Evolutionary conservation across 2,888 invertebrate genomes (phyloP).

Genomic region (Drosophila subquinaria): DNA sequence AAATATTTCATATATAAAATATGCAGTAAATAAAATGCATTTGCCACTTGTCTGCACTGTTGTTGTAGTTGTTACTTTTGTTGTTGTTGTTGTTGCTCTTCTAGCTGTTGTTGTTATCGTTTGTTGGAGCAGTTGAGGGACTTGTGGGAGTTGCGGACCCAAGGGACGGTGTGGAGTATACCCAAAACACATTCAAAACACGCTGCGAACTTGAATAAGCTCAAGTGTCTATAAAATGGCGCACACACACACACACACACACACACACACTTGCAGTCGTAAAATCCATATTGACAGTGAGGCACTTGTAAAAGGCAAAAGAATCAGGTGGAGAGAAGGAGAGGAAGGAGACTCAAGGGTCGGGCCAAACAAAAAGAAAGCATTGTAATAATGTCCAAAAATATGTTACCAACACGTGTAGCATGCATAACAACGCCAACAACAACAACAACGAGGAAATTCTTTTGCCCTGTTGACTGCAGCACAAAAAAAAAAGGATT

Average conservation of each 20-base stretch:
- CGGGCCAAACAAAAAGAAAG: constrained; percentile 50
- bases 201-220: constrained; percentile 73
- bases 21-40: constrained; percentile 75
- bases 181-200: constrained; percentile 71
- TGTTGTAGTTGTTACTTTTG: constrained; percentile 1
- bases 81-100: constrained; percentile 4
- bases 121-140: constrained; percentile 1
- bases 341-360: constrained; percentile 16
- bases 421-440: constrained; percentile 48
- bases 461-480: constrained; percentile 59
- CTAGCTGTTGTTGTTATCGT: constrained; percentile 20
- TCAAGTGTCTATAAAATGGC: constrained; percentile 72
- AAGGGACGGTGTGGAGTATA: constrained; percentile 10
- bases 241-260: constrained; percentile 13
- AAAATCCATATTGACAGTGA: constrained; percentile 65
- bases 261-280: constrained; percentile 32
- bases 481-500: constrained; percentile 23
- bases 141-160: not conserved
- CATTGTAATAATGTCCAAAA: constrained; percentile 80
- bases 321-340: constrained; percentile 11
- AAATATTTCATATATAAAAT: constrained; percentile 45
- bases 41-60: constrained; percentile 55
- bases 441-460: constrained; percentile 41
- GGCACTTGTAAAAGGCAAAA: constrained; percentile 43
- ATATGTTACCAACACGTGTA: constrained; percentile 80